A percentile compares a stretch with the other conserved stretches of the same genome.
Conservation (phyloP, 2,797 vertebrate species). For the Yasuhikotakia modesta region DNA sequence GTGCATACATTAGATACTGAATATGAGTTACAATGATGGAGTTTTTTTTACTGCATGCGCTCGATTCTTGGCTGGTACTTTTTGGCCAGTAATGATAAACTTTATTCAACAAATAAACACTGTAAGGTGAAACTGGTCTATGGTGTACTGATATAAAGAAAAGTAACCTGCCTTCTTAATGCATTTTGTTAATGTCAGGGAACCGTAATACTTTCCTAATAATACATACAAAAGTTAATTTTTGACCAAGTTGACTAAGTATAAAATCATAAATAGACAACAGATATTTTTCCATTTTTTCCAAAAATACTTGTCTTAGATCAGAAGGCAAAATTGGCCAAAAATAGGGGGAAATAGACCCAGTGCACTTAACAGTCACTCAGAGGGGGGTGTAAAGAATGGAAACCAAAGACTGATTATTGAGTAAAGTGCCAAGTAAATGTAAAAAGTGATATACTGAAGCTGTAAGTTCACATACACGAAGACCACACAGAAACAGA, state of each 20-base stretch:
- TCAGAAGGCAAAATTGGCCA: slow-evolving; percentile 68
- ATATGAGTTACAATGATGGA: neutral
- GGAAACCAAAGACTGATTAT: slow-evolving; percentile 59
- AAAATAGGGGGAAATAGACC: slow-evolving; percentile 64
- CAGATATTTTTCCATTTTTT: slow-evolving; percentile 56
- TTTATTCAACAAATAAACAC: slow-evolving; percentile 15
- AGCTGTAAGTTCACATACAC: slow-evolving; percentile 22
- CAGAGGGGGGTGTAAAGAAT: slow-evolving; percentile 42
- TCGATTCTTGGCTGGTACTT: slow-evolving; percentile 2
- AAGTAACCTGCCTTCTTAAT: slow-evolving; percentile 35
- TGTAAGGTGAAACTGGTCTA: slow-evolving; percentile 26
- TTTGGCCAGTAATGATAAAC: slow-evolving; percentile 13
- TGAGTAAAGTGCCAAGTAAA: slow-evolving; percentile 70
- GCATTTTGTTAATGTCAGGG: slow-evolving; percentile 29
- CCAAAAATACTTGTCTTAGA: slow-evolving; percentile 68
- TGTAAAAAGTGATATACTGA: slow-evolving; percentile 40
- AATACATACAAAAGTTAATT: slow-evolving; percentile 40
- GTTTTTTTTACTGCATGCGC: slow-evolving; percentile 13
- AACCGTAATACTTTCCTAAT: slow-evolving; percentile 24
- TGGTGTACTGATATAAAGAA: slow-evolving; percentile 14
- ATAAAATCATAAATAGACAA: slow-evolving; percentile 62
- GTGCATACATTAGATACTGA: slow-evolving; percentile 36
- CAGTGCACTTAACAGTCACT: slow-evolving; percentile 72
- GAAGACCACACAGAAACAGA: slow-evolving; percentile 40
- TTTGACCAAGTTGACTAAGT: slow-evolving; percentile 23